Evolutionary conservation across 2,888 invertebrate genomes (phyloP).

Genomic region (Leucoma salicis): DNA sequence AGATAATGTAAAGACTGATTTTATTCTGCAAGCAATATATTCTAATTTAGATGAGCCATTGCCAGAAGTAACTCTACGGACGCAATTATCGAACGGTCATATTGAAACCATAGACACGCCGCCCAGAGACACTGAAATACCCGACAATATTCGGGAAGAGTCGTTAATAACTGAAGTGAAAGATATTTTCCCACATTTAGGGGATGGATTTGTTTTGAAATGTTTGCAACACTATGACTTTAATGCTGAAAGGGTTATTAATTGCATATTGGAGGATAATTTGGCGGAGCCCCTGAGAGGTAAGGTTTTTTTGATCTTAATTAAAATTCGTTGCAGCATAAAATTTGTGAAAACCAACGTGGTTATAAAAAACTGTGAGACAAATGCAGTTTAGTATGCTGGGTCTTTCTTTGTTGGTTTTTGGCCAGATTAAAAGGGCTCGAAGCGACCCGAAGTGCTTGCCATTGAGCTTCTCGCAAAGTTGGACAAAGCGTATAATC

Average conservation of each 20-base stretch:
- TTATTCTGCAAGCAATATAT: conserved; percentile 77
- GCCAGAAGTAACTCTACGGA: conserved; percentile 35
- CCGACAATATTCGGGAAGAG: conserved; percentile 65
- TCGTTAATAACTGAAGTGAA: conserved; percentile 85
- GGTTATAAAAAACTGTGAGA: too few species aligned
- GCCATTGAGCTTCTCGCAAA: too few species aligned
- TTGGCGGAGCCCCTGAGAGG: conserved; percentile 62
- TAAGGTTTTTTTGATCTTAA: too few species aligned
- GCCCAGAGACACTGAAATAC: conserved; percentile 59
- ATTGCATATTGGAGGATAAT: conserved; percentile 90
- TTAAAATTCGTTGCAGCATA: too few species aligned
- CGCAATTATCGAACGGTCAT: conserved; percentile 49
- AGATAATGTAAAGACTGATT: conserved; percentile 80
- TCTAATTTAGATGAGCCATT: conserved; percentile 67
- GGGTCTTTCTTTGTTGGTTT: too few species aligned
- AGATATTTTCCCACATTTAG: conserved; percentile 91
- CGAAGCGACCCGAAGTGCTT: too few species aligned
- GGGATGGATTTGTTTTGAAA: conserved; percentile 87
- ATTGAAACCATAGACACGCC: conserved; percentile 35
- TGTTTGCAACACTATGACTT: conserved; percentile 90
- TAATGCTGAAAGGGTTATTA: conserved; percentile 89
- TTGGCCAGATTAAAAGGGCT: too few species aligned
- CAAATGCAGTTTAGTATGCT: too few species aligned
- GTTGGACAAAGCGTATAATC: too few species aligned
- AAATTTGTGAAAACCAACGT: too few species aligned